Conservation (phyloP, 2,888 invertebrate genomes). For the Cenopis cana region DNA sequence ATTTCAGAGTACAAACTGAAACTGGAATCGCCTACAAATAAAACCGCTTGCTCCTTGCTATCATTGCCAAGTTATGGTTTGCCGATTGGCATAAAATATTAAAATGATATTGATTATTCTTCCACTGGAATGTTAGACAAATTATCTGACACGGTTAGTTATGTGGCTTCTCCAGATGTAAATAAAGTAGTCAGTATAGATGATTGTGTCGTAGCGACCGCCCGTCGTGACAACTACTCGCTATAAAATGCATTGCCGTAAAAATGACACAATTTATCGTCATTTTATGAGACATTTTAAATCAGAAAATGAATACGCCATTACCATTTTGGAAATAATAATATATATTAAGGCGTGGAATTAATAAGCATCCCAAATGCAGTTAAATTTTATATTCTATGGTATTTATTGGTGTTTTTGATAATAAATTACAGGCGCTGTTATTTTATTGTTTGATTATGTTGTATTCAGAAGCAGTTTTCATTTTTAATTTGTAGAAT, state of each 20-base stretch:
- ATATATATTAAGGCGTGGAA: constrained; percentile 33
- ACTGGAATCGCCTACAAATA: not conserved
- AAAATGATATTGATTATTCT: constrained; percentile 18
- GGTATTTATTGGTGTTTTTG: constrained; percentile 10
- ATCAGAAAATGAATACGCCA: constrained; percentile 41
- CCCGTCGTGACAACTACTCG: constrained; percentile 45
- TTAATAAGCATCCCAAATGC: constrained; percentile 30
- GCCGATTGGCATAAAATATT: constrained; percentile 10
- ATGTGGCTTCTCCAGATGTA: constrained; percentile 15
- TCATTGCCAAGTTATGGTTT: constrained; percentile 1
- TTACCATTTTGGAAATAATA: constrained; percentile 28
- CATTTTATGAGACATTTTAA: constrained; percentile 44
- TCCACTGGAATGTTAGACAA: constrained; percentile 20
- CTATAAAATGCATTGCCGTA: constrained; percentile 41
- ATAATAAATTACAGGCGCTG: constrained; percentile 6
- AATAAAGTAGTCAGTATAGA: constrained; percentile 36
- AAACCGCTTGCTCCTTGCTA: not conserved
- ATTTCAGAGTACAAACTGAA: not conserved
- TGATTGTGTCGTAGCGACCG: constrained; percentile 42
- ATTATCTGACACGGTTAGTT: constrained; percentile 23
- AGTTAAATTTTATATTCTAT: constrained; percentile 25
- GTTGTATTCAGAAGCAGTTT: not conserved
- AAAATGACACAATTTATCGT: constrained; percentile 44
- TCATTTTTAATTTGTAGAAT: not conserved
- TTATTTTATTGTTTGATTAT: not conserved